phyloP scores from a whole-genome alignment of 1,140 invertebrate genomes.

The Brachionus koreanus region DNA sequence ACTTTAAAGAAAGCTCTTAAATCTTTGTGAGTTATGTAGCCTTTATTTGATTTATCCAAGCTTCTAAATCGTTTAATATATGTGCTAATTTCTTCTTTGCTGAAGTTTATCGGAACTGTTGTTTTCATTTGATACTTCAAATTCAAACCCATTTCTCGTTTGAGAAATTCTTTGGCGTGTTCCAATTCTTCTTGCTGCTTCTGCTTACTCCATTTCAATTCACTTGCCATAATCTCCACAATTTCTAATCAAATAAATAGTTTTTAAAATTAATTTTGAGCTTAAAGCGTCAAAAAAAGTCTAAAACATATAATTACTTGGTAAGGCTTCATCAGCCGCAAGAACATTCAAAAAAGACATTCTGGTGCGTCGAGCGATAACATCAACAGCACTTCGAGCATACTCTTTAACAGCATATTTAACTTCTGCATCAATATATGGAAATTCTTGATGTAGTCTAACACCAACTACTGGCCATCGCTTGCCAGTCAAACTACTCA shows the following conservation, averaged over 20 bases:
- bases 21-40: conserved; percentile 42
- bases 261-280: neutral
- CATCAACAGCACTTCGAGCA: conserved; percentile 89
- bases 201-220: conserved; percentile 82
- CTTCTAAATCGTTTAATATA: conserved; percentile 44
- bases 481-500: conserved; percentile 89
- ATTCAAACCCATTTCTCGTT: conserved; percentile 44
- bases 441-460: conserved; percentile 92
- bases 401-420: conserved; percentile 83
- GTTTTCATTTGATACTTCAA: conserved; percentile 43
- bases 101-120: conserved; percentile 41
- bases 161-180: conserved; percentile 10
- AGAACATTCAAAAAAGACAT: conserved; percentile 89
- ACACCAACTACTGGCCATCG: conserved; percentile 90
- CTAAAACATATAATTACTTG: conserved; percentile 56
- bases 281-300: neutral
- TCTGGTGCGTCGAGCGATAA: conserved; percentile 85
- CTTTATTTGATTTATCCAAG: conserved; percentile 14
- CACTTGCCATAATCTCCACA: conserved; percentile 91
- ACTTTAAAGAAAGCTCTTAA: conserved; percentile 42
- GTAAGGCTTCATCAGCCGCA: conserved; percentile 90
- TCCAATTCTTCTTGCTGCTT: conserved; percentile 59
- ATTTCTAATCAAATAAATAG: conserved; percentile 59
- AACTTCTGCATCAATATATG: conserved; percentile 97
- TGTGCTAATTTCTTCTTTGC: conserved; percentile 41